Conservation (phyloP, 2,888 invertebrate genomes). For the Cylindroiulus punctatus region DNA sequence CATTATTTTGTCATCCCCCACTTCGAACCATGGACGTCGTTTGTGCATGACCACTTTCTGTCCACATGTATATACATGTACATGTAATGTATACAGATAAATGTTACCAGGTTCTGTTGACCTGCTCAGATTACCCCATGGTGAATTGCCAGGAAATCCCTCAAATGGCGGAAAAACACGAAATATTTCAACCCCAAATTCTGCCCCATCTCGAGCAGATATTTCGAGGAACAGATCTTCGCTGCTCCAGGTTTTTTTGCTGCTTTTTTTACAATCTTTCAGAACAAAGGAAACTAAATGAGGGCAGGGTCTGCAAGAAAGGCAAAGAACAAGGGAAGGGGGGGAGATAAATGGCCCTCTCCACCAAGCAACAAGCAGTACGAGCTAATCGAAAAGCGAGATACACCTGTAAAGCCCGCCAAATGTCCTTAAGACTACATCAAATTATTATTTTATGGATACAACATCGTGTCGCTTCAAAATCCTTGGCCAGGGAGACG, state of each 20-base stretch:
- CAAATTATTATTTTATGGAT: conserved; percentile 34
- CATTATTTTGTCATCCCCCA: too few species aligned
- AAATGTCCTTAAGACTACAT: conserved; percentile 38
- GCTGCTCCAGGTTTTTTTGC: background rate
- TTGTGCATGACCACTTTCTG: too few species aligned
- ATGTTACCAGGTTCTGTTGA: background rate
- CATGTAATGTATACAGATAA: background rate
- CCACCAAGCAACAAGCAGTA: background rate
- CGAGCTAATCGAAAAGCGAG: background rate
- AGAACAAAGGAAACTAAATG: conserved; percentile 38
- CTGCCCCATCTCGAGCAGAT: background rate
- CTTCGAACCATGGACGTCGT: too few species aligned
- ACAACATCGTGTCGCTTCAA: background rate
- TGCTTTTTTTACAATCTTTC: background rate
- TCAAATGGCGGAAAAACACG: background rate
- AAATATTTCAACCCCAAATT: background rate
- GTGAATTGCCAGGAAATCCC: conserved; percentile 1
- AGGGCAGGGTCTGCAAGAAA: conserved; percentile 12
- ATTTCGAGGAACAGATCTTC: conserved; percentile 5
- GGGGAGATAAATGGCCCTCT: conserved; percentile 20
- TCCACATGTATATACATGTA: background rate
- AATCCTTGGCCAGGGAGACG: background rate
- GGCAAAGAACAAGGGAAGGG: background rate
- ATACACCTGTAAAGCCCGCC: conserved; percentile 5
- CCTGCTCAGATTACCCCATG: background rate